Evolutionary conservation across 2,797 vertebrate genomes (phyloP).

Genomic region (Myotis planiceps): DNA sequence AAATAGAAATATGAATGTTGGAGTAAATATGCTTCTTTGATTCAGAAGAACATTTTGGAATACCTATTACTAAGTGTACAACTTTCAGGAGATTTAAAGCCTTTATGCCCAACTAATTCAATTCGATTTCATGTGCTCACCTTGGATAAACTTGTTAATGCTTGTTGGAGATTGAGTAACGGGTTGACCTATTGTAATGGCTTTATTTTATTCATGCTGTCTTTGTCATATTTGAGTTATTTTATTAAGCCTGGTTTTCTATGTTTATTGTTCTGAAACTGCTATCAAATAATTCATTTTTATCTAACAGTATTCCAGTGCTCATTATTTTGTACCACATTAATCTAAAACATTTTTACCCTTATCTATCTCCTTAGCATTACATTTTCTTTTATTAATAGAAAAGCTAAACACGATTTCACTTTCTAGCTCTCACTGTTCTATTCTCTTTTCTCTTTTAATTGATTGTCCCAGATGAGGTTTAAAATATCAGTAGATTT

Average conservation of each 20-base stretch:
- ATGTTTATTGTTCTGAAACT: constrained; percentile 24
- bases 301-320: neutral
- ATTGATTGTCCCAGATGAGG: neutral
- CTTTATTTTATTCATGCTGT: neutral
- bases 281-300: constrained; percentile 35
- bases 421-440: neutral
- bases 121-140: neutral
- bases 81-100: neutral
- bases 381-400: constrained; percentile 46
- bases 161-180: neutral
- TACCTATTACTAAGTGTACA: neutral
- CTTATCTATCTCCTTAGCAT: constrained; percentile 15
- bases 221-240: constrained; percentile 44
- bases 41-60: neutral
- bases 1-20: neutral
- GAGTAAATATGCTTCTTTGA: neutral
- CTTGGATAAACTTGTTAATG: neutral
- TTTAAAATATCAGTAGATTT: constrained; percentile 32
- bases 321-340: neutral
- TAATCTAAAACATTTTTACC: neutral
- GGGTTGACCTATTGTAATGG: neutral
- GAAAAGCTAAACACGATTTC: neutral
- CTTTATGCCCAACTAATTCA: neutral
- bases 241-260: constrained; percentile 25
- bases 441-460: neutral